A percentile compares a stretch with the other conserved stretches of the same genome.
phyloP scores from a whole-genome alignment of 2,888 invertebrate genomes.

The Ichneumoninae sp. region DNA sequence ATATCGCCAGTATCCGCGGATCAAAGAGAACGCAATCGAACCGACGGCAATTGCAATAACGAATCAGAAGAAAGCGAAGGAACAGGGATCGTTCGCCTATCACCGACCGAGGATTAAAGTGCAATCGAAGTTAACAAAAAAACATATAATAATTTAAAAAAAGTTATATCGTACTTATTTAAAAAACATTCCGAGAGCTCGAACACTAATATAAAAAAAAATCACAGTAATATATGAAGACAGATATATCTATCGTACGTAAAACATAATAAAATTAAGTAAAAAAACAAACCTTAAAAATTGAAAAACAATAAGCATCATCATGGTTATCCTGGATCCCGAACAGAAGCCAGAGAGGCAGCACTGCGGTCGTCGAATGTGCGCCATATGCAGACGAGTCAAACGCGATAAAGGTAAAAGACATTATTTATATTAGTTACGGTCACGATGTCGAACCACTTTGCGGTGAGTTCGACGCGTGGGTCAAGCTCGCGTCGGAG shows the following conservation, averaged over 20 bases:
- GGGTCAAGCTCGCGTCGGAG: slow-evolving; percentile 56
- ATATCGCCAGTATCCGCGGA: slow-evolving; percentile 29
- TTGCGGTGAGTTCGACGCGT: slow-evolving; percentile 58
- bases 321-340: slow-evolving; percentile 83
- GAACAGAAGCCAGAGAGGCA: slow-evolving; percentile 83
- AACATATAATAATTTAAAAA: not conserved
- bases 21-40: slow-evolving; percentile 8
- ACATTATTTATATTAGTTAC: slow-evolving; percentile 18
- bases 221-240: slow-evolving; percentile 61
- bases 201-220: slow-evolving; percentile 55
- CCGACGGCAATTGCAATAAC: slow-evolving; percentile 27
- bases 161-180: slow-evolving; percentile 42
- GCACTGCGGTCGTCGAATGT: slow-evolving; percentile 83
- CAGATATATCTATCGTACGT: slow-evolving; percentile 49
- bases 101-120: slow-evolving; percentile 60
- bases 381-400: slow-evolving; percentile 83
- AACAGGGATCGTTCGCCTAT: slow-evolving; percentile 16
- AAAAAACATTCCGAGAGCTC: slow-evolving; percentile 48
- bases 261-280: slow-evolving; percentile 36
- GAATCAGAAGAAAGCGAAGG: slow-evolving; percentile 1
- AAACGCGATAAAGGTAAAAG: slow-evolving; percentile 83
- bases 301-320: slow-evolving; percentile 60
- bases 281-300: not conserved
- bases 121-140: slow-evolving; percentile 15
- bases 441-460: slow-evolving; percentile 14